phyloP scores from a whole-genome alignment of 1,140 invertebrate genomes.

The Helicoverpa armigera region DNA sequence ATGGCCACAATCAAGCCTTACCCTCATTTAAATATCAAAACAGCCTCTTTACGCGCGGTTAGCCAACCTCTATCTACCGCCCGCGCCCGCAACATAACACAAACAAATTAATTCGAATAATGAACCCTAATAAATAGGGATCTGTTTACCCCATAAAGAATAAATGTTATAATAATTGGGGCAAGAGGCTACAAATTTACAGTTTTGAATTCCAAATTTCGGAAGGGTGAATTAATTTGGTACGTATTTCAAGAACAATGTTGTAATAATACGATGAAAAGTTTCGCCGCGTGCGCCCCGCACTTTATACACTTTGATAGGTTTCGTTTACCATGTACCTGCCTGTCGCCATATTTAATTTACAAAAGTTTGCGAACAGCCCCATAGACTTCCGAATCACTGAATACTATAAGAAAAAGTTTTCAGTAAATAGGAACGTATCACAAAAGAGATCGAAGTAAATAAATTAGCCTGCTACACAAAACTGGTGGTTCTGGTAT shows the following conservation, averaged over 20 bases:
- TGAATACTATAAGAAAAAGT: constrained; percentile 5
- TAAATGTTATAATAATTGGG: constrained; percentile 85
- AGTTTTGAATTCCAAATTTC: constrained; percentile 76
- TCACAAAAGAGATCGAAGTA: neutral
- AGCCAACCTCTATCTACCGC: constrained; percentile 64
- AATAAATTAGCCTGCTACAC: neutral
- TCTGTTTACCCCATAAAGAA: constrained; percentile 85
- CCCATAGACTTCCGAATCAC: constrained; percentile 29
- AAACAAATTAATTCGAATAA: constrained; percentile 86
- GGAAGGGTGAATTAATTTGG: constrained; percentile 81
- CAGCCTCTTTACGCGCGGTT: constrained; percentile 75
- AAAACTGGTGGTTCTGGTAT: neutral
- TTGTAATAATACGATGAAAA: constrained; percentile 58
- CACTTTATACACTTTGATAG: constrained; percentile 48
- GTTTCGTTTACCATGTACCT: constrained; percentile 35
- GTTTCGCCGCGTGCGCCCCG: constrained; percentile 46
- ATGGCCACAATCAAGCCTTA: constrained; percentile 77
- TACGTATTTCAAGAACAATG: constrained; percentile 67
- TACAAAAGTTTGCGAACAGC: constrained; percentile 25
- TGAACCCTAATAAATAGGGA: constrained; percentile 85
- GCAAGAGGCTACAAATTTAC: constrained; percentile 80
- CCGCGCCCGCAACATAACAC: constrained; percentile 78
- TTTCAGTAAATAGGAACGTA: neutral
- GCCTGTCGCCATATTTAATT: constrained; percentile 37
- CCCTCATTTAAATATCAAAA: constrained; percentile 86